Evolutionary conservation across 2,888 invertebrate genomes (phyloP).

Genomic region (Pyrrhia umbra): DNA sequence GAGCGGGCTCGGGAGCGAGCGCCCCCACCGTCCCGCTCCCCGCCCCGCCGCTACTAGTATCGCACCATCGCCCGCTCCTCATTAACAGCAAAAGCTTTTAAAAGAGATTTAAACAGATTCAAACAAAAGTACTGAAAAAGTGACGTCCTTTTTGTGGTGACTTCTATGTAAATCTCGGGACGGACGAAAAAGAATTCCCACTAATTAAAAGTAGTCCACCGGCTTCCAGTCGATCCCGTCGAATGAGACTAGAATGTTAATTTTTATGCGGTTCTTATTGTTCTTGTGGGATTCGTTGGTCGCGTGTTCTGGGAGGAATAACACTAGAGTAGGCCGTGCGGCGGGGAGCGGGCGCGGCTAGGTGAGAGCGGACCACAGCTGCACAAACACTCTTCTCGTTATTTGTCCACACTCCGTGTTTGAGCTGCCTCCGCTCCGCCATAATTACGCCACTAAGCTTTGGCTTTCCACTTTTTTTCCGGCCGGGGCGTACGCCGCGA

Average conservation of each 20-base stretch:
- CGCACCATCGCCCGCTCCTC: slow-evolving; percentile 79
- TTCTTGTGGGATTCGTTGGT: slow-evolving; percentile 74
- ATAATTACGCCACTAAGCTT: slow-evolving; percentile 83
- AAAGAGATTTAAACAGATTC: slow-evolving; percentile 86
- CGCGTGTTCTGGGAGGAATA: slow-evolving; percentile 69
- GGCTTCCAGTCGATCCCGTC: slow-evolving; percentile 74
- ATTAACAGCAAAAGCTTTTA: slow-evolving; percentile 86
- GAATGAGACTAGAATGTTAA: slow-evolving; percentile 81
- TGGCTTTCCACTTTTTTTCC: slow-evolving; percentile 76
- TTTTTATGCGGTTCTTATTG: slow-evolving; percentile 75
- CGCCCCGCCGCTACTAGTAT: slow-evolving; percentile 66
- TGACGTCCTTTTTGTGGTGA: slow-evolving; percentile 86
- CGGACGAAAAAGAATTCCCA: slow-evolving; percentile 80
- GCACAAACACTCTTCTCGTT: slow-evolving; percentile 83
- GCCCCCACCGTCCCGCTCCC: slow-evolving; percentile 48
- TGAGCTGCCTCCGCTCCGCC: slow-evolving; percentile 76
- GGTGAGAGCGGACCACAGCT: slow-evolving; percentile 73
- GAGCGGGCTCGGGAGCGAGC: slow-evolving; percentile 59
- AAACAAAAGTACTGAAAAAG: slow-evolving; percentile 86
- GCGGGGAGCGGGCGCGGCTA: slow-evolving; percentile 57
- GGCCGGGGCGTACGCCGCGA: slow-evolving; percentile 65
- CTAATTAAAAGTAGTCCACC: slow-evolving; percentile 84
- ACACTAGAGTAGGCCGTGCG: slow-evolving; percentile 59
- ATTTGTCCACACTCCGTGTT: slow-evolving; percentile 82
- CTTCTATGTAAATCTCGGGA: slow-evolving; percentile 85